These are phyloP conservation scores for Alces alces DNA, from an alignment of 2,113 vertebrate species.

Conservation along the genomic window DNA sequence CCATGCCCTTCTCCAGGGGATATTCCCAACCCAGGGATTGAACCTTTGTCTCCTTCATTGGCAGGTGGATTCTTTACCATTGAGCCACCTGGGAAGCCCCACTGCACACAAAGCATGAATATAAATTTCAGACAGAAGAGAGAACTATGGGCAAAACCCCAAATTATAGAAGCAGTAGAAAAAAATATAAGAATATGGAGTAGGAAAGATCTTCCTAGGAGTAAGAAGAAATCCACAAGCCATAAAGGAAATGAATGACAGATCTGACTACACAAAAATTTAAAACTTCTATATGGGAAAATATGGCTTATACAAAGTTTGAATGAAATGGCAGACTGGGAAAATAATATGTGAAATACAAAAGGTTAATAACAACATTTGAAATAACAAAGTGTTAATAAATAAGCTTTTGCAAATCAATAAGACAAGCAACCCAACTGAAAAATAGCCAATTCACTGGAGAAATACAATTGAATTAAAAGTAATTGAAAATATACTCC, in stretches of 20 bases:
- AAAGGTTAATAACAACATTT: not conserved
- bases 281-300: not conserved
- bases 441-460: not conserved
- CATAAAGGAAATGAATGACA: constrained; percentile 12
- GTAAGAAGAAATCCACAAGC: constrained; percentile 19
- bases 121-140: constrained; percentile 17
- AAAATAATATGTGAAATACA: constrained; percentile 6
- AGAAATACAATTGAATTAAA: not conserved
- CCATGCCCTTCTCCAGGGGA: not conserved
- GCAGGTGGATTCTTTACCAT: not conserved
- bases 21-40: fast-evolving
- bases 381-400: not conserved
- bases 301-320: not conserved
- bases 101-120: not conserved
- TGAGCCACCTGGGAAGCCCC: not conserved
- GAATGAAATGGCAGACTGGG: not conserved
- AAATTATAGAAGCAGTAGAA: constrained; percentile 12
- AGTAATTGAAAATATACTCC: not conserved
- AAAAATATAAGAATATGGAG: not conserved
- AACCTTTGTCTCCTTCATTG: not conserved
- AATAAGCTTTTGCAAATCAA: not conserved
- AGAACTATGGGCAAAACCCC: not conserved
- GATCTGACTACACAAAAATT: not conserved
- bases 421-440: not conserved
- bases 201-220: not conserved